Percentiles rank a stretch among this genome's conserved stretches.
phyloP scores from a whole-genome alignment of 92 coral and sea anemone genomes.

The Phenganax stokvisi region DNA sequence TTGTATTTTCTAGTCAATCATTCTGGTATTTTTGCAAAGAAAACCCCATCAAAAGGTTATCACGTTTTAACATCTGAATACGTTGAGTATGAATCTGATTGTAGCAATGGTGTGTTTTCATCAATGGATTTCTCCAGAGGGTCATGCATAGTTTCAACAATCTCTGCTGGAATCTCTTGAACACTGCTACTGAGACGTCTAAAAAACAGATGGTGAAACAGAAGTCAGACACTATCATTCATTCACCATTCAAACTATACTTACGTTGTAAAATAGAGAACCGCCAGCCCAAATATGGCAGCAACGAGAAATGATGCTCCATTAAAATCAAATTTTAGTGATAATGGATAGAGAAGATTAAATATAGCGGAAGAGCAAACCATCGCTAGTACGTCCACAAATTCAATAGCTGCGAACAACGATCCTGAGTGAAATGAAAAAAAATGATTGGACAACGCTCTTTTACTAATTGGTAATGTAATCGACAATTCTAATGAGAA shows the following conservation, averaged over 20 bases:
- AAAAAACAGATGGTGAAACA: background rate
- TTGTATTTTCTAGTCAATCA: background rate
- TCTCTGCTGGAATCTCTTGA: background rate
- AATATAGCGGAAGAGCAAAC: conserved; percentile 56
- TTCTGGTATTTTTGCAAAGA: background rate
- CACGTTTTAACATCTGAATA: conserved; percentile 6
- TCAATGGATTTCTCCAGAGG: background rate
- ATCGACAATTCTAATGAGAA: background rate
- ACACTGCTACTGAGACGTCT: conserved; percentile 6
- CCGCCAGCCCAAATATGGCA: conserved; percentile 19
- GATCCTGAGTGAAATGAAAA: conserved; percentile 47
- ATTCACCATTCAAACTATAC: background rate
- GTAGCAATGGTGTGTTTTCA: background rate
- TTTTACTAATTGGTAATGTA: background rate
- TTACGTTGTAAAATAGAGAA: conserved; percentile 21
- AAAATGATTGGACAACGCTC: background rate
- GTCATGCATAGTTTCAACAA: background rate
- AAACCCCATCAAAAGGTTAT: background rate
- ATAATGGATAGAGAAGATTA: conserved; percentile 64
- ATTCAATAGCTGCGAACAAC: conserved; percentile 63
- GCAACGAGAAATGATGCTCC: conserved; percentile 48
- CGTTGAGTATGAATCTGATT: background rate
- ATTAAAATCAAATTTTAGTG: conserved; percentile 56
- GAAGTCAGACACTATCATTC: background rate
- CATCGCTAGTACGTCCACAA: conserved; percentile 51